Conservation (phyloP, 2,113 vertebrate species). For the Lophochroa leadbeateri region DNA sequence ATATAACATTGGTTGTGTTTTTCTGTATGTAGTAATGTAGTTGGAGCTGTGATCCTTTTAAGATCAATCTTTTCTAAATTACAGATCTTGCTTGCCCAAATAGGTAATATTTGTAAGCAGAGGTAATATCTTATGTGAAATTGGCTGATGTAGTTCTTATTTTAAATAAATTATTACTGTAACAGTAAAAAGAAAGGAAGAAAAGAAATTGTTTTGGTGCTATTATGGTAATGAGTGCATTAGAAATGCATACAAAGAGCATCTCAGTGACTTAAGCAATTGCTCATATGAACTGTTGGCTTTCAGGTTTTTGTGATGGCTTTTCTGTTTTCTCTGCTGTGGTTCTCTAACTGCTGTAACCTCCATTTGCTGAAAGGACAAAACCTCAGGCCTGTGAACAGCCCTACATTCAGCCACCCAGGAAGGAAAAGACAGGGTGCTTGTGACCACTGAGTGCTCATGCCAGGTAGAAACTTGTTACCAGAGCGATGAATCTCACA, state of each 20-base stretch:
- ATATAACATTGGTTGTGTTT: neutral
- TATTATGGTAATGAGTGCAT: slow-evolving; percentile 25
- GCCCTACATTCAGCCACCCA: too few relatives aligned
- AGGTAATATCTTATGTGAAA: neutral
- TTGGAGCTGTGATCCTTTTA: neutral
- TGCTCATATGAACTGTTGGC: neutral
- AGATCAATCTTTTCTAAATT: slow-evolving; percentile 13
- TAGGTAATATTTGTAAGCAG: neutral
- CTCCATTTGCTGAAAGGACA: neutral
- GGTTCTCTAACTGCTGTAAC: neutral
- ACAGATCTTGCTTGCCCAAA: neutral
- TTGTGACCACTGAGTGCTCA: neutral
- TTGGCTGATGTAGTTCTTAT: neutral
- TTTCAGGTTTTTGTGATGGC: neutral
- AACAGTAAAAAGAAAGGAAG: neutral
- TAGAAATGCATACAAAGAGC: slow-evolving; percentile 18
- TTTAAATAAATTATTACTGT: neutral
- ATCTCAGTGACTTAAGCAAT: neutral
- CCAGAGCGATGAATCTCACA: neutral
- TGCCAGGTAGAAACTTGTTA: neutral
- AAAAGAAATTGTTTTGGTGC: neutral
- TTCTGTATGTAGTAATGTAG: neutral
- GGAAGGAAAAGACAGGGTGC: neutral
- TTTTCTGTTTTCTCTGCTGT: neutral
- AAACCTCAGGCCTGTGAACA: fast-evolving